These are phyloP conservation scores for Microlaimidae sp. DNA, from an alignment of 2,888 invertebrate genomes.

Conservation along the genomic window DNA sequence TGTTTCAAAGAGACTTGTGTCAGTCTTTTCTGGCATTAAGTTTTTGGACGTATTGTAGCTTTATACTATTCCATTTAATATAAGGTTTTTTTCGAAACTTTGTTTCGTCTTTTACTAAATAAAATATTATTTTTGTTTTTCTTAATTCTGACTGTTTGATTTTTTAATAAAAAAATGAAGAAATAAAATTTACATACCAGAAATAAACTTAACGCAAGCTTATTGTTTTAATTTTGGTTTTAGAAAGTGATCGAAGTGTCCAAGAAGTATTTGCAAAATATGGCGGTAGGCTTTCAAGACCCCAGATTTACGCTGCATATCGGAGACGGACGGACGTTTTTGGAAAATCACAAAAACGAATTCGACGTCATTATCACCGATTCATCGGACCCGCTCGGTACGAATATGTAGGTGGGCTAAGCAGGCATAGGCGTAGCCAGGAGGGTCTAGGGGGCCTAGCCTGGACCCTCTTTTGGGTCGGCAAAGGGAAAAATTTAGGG, in stretches of 20 bases:
- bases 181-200: conserved; percentile 34
- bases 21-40: too few relatives aligned
- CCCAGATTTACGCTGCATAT: conserved; percentile 65
- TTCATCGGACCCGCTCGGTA: conserved; percentile 86
- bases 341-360: conserved; percentile 59
- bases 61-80: too few relatives aligned
- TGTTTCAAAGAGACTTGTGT: too few relatives aligned
- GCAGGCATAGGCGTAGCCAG: too few relatives aligned
- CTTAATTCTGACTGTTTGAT: not conserved
- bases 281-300: conserved; percentile 68
- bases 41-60: too few relatives aligned
- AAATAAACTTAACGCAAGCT: too few relatives aligned
- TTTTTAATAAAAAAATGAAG: not conserved
- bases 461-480: too few relatives aligned
- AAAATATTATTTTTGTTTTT: too few relatives aligned
- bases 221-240: conserved; percentile 40
- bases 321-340: conserved; percentile 84
- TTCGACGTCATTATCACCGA: conserved; percentile 97
- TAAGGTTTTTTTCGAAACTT: too few relatives aligned
- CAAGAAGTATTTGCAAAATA: conserved; percentile 68
- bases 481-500: too few relatives aligned
- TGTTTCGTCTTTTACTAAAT: too few relatives aligned
- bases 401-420: conserved; percentile 15
- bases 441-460: too few relatives aligned
- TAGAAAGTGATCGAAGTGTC: conserved; percentile 67